These are phyloP conservation scores for Epizoanthus illoricatus DNA, from an alignment of 92 coral and sea anemone species.

Conservation along the genomic window DNA sequence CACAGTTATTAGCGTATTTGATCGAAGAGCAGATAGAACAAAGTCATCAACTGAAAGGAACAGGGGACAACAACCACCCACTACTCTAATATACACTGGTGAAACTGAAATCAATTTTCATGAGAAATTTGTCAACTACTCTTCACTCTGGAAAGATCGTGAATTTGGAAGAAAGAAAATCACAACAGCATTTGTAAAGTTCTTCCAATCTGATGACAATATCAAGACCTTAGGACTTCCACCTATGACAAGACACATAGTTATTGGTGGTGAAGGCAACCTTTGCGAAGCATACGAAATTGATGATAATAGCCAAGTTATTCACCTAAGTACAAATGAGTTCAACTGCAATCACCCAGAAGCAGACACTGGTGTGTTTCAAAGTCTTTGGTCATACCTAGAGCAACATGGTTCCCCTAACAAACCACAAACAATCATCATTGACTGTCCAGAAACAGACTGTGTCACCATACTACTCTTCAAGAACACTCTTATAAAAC, in stretches of 20 bases:
- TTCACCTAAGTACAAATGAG: neutral
- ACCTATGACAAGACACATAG: constrained; percentile 18
- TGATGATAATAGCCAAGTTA: constrained; percentile 14
- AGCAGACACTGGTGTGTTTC: constrained; percentile 40
- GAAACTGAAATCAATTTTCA: constrained; percentile 22
- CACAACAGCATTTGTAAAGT: constrained; percentile 12
- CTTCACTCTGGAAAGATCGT: constrained; percentile 43
- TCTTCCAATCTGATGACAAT: constrained; percentile 1
- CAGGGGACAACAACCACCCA: constrained; percentile 29
- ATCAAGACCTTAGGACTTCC: neutral
- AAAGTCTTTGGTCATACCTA: constrained; percentile 13
- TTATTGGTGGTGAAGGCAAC: constrained; percentile 35
- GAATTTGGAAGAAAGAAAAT: constrained; percentile 42
- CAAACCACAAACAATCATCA: constrained; percentile 1
- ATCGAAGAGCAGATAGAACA: constrained; percentile 41
- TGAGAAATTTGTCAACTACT: constrained; percentile 26
- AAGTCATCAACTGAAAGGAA: constrained; percentile 16
- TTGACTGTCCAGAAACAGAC: constrained; percentile 49
- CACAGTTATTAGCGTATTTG: constrained; percentile 23
- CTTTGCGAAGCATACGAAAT: constrained; percentile 10
- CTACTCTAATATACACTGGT: constrained; percentile 24
- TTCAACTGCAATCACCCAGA: constrained; percentile 40
- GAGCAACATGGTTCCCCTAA: neutral
- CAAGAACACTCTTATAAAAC: neutral
- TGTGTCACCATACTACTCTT: constrained; percentile 40